Evolutionary conservation across 2,113 vertebrate genomes (phyloP), one percentile per base, ranked within the genome.

Genomic region (Oreochromis tanganicae): DNA sequence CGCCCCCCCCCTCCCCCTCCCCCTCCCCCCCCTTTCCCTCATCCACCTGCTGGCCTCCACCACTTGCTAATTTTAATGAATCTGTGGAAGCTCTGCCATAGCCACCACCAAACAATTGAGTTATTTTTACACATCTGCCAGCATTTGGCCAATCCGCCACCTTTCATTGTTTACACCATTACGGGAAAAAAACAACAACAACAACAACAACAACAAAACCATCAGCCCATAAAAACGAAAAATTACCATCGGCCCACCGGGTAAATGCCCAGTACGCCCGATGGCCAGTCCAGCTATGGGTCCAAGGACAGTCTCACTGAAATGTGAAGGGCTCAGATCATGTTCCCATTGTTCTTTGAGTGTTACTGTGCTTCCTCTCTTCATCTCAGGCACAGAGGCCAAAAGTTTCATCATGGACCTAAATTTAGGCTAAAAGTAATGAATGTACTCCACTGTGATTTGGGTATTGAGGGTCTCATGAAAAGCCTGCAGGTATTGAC

Each of bases 401-500:
- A 82, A 80, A 24, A 19, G 21, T 61, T 75, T 75, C 36, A 81
- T 61, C n/a, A 9, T 85, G 83, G 81, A 81, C 59, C 57, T 86
- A 13, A 81, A 80, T 68, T 82, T 17, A 85, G 84, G 66, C 52
- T 55, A 48, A 89, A 13, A 56, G 73, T 87, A 88, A 89, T 83
- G 83, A 88, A 27, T 6, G 16, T 21, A 56, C 54, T 56, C 21
- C 21, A 24, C 21, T 24, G 73, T 61, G 81, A 85, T 86, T 55
- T 84, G 59, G 56, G 56, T 73, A n/a, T 38, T 52, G 50, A 24
- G 29, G 4, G 55, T 75, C 66, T 84, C 36, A 54, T 81, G 52
- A 86, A 85, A 85, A 9, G 21, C 91, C 81, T 90, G 71, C 81
- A 89, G 89, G 89, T 87, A 80, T 17, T n/a, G 54, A 10, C 80